These are phyloP conservation scores for Procambarus virginalis DNA, from an alignment of 1,140 invertebrate genomes.

Conservation along the genomic window DNA sequence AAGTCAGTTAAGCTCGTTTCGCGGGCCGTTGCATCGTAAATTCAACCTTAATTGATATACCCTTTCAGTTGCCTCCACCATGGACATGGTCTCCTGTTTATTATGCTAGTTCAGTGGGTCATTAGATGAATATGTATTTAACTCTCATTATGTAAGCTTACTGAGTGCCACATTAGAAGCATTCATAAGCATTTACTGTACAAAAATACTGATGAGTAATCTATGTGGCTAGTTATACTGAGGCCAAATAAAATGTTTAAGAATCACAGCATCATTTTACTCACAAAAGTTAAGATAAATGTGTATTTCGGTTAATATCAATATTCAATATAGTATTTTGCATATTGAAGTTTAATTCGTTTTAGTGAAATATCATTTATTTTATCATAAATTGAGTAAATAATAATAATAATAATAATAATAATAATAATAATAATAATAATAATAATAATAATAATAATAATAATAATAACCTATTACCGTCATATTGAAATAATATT, in stretches of 20 bases:
- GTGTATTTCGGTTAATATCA: no score
- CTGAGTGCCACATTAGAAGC: not conserved
- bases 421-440: no score
- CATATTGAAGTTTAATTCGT: no score
- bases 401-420: no score
- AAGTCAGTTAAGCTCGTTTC: not conserved
- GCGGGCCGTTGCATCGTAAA: not conserved
- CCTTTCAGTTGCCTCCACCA: not conserved
- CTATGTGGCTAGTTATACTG: not conserved
- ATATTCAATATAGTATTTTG: no score
- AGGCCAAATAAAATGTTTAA: not conserved
- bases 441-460: no score
- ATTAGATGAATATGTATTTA: not conserved
- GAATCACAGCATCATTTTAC: no score
- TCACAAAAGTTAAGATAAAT: no score
- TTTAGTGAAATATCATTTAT: no score
- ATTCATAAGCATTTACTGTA: not conserved
- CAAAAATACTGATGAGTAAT: not conserved
- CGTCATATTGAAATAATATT: no score
- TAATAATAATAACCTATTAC: no score
- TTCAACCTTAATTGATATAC: not conserved
- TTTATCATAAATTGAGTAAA: no score
- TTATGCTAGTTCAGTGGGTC: not conserved
- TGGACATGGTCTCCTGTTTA: not conserved
- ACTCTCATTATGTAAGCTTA: not conserved